Percentiles rank a stretch among this genome's conserved stretches.
Conservation (phyloP, 2,797 vertebrate species). For the Novumbra hubbsi region DNA sequence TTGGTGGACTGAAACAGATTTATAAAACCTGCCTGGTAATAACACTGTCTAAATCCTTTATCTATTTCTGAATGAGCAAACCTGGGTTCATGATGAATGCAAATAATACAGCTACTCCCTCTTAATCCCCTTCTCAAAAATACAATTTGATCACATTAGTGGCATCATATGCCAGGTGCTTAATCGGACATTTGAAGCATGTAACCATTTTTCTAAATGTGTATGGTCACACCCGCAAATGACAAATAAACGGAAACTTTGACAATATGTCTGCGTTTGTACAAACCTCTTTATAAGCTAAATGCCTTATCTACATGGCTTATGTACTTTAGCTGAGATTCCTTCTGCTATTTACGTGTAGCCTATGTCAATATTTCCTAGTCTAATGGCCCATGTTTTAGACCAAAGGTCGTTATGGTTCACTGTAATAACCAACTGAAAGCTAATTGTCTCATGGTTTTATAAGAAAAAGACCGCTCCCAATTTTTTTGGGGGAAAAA, state of each 20-base stretch:
- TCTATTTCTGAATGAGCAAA: neutral
- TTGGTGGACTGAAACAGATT: slow-evolving; percentile 1
- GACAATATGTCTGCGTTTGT: neutral
- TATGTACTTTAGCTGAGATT: slow-evolving; percentile 1
- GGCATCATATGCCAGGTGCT: neutral
- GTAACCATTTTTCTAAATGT: neutral
- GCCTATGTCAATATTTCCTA: slow-evolving; percentile 20
- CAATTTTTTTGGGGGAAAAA: slow-evolving; percentile 38
- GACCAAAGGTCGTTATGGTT: slow-evolving; percentile 15
- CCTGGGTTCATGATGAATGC: neutral
- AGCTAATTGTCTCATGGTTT: slow-evolving; percentile 43
- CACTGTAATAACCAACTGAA: neutral
- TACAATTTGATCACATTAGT: neutral
- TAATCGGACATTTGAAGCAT: neutral
- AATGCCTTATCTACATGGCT: neutral
- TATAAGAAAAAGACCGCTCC: slow-evolving; percentile 43
- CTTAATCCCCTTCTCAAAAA: neutral
- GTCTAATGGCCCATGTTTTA: slow-evolving; percentile 9
- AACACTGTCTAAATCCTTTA: neutral
- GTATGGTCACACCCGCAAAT: neutral
- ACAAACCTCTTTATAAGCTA: neutral
- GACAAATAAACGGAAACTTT: neutral
- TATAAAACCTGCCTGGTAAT: neutral
- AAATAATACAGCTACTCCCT: neutral
- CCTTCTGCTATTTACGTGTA: slow-evolving; percentile 11